Evolutionary conservation across 2,113 vertebrate genomes (phyloP).

Genomic region (Xiphophorus hellerii): DNA sequence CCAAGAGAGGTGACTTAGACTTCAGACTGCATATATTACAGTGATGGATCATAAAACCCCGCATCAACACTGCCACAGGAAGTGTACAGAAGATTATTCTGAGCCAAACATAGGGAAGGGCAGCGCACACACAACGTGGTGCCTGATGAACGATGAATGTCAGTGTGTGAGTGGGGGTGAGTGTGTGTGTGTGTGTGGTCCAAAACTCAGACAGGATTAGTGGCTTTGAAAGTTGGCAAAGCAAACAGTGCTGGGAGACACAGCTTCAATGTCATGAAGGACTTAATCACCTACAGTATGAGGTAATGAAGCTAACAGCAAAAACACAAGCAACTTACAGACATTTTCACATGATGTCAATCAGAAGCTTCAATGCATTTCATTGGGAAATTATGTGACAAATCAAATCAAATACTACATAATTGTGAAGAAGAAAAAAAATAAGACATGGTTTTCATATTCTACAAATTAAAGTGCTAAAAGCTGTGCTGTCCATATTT

Average conservation of each 20-base stretch:
- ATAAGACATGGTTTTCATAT: not conserved
- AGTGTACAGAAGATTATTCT: not conserved
- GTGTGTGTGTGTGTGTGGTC: constrained; percentile 53
- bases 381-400: not conserved
- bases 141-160: constrained; percentile 15
- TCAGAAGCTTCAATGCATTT: not conserved
- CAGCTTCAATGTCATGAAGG: constrained; percentile 54
- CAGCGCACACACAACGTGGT: not conserved
- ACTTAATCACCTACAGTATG: constrained; percentile 48
- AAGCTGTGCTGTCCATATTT: not conserved
- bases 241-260: constrained; percentile 57
- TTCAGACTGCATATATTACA: constrained; percentile 21
- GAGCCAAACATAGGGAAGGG: constrained; percentile 4
- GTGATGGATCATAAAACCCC: constrained; percentile 11
- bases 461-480: not conserved
- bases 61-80: not conserved
- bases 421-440: not conserved
- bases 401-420: not conserved
- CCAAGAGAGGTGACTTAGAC: constrained; percentile 1
- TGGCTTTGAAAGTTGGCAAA: constrained; percentile 67
- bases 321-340: not conserved
- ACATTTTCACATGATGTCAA: not conserved
- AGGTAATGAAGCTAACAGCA: constrained; percentile 7
- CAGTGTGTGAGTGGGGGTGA: not conserved
- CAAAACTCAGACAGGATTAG: constrained; percentile 70